Conservation (phyloP, 1,140 invertebrate species). For the Apis laboriosa region DNA sequence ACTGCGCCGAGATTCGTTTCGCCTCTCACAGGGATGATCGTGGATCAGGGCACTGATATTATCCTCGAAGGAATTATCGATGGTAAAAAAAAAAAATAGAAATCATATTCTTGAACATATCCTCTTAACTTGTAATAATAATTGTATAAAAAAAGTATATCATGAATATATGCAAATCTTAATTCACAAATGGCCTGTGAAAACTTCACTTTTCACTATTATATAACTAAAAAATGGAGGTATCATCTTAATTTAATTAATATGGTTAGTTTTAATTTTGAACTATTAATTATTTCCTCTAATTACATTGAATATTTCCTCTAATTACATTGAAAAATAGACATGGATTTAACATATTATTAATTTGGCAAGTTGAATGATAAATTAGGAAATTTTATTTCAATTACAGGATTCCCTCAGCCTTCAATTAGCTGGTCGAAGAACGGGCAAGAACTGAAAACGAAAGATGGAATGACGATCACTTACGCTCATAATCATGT, state of each 20-base stretch:
- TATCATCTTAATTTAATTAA: too few species aligned
- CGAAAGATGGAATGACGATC: constrained; percentile 80
- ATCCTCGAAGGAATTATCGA: constrained; percentile 88
- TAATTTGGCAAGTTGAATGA: neutral
- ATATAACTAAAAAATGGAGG: too few species aligned
- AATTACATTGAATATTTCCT: too few species aligned
- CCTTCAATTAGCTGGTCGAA: constrained; percentile 88
- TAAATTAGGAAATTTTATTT: neutral
- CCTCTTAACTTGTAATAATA: neutral
- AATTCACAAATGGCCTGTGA: too few species aligned
- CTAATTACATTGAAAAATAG: too few species aligned
- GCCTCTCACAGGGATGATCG: constrained; percentile 87
- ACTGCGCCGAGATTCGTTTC: constrained; percentile 86
- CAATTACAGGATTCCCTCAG: constrained; percentile 83
- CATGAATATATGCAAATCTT: too few species aligned
- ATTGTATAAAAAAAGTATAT: too few species aligned
- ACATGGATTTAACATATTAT: neutral
- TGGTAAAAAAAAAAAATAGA: constrained; percentile 77
- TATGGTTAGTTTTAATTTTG: too few species aligned
- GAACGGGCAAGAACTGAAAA: constrained; percentile 84
- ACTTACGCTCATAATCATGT: constrained; percentile 84
- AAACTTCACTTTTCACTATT: too few species aligned
- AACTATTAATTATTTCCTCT: too few species aligned
- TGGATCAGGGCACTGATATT: constrained; percentile 88
- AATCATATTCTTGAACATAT: neutral